Evolutionary conservation across 2,797 vertebrate genomes (phyloP).

Genomic region (Chaetophractus vellerosus): DNA sequence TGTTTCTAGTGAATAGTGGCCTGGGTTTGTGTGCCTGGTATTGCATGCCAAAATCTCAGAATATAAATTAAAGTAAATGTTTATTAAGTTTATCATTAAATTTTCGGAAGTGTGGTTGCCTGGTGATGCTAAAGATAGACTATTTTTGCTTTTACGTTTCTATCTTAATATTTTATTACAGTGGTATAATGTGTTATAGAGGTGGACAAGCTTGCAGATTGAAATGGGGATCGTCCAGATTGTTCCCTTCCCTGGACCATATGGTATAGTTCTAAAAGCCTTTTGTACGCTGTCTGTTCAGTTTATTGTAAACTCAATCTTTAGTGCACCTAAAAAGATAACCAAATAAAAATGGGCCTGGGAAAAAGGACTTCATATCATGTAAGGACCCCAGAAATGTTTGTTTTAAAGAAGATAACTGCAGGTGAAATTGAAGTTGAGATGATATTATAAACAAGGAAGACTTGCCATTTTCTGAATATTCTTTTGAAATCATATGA

Average conservation of each 20-base stretch:
- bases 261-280: slow-evolving; percentile 93
- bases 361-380: slow-evolving; percentile 81
- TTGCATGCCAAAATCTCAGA: slow-evolving; percentile 85
- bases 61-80: slow-evolving; percentile 85
- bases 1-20: slow-evolving; percentile 86
- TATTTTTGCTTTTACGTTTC: slow-evolving; percentile 88
- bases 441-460: slow-evolving; percentile 64
- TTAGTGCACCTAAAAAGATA: slow-evolving; percentile 88
- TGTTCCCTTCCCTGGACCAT: slow-evolving; percentile 92
- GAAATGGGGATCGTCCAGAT: slow-evolving; percentile 91
- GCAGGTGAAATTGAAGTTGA: slow-evolving; percentile 71
- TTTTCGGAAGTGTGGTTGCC: slow-evolving; percentile 82
- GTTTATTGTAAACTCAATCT: slow-evolving; percentile 91
- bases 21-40: slow-evolving; percentile 85
- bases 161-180: slow-evolving; percentile 91
- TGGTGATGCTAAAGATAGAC: slow-evolving; percentile 87
- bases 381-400: slow-evolving; percentile 79
- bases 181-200: slow-evolving; percentile 91
- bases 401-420: slow-evolving; percentile 83
- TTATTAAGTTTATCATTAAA: slow-evolving; percentile 85
- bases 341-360: slow-evolving; percentile 86
- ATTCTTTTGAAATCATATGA: slow-evolving; percentile 66
- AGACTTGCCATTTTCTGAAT: slow-evolving; percentile 61
- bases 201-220: slow-evolving; percentile 92
- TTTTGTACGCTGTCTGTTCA: slow-evolving; percentile 92